Percentiles rank a stretch among this genome's conserved stretches.
These are phyloP conservation scores for Falcunculus frontatus DNA, from an alignment of 2,113 vertebrate genomes.

Conservation along the genomic window DNA sequence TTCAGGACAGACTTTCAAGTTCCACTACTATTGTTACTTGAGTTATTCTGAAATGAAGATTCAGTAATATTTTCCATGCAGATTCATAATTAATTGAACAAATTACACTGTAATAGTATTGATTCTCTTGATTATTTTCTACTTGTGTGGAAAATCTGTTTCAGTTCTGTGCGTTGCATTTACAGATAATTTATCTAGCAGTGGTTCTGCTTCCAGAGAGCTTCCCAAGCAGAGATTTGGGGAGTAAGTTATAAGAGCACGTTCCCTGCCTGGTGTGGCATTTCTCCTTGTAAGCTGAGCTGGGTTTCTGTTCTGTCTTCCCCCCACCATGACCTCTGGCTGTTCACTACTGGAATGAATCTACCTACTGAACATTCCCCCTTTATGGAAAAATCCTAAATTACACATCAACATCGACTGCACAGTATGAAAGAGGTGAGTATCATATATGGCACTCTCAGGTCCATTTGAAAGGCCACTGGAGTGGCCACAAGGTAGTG, in stretches of 20 bases:
- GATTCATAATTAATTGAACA: conserved; percentile 10
- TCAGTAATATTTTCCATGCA: conserved; percentile 19
- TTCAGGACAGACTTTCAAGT: not conserved
- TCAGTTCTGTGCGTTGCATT: not conserved
- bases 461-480: not conserved
- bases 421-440: not conserved
- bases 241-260: not conserved
- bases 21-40: not conserved
- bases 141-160: not conserved
- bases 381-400: not conserved
- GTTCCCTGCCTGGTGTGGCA: not conserved
- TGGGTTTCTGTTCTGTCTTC: not conserved
- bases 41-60: conserved; percentile 53
- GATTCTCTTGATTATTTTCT: conserved; percentile 9
- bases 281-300: not conserved
- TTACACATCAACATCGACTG: not conserved
- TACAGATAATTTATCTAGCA: not conserved
- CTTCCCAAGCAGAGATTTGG: not conserved
- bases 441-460: not conserved
- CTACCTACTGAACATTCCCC: not conserved
- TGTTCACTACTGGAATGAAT: not conserved
- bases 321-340: not conserved
- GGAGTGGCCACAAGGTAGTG: not conserved
- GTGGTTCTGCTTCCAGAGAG: not conserved
- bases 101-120: not conserved